These are phyloP conservation scores for Psittacara wagleri DNA, from an alignment of 2,113 vertebrate species.

Conservation along the genomic window DNA sequence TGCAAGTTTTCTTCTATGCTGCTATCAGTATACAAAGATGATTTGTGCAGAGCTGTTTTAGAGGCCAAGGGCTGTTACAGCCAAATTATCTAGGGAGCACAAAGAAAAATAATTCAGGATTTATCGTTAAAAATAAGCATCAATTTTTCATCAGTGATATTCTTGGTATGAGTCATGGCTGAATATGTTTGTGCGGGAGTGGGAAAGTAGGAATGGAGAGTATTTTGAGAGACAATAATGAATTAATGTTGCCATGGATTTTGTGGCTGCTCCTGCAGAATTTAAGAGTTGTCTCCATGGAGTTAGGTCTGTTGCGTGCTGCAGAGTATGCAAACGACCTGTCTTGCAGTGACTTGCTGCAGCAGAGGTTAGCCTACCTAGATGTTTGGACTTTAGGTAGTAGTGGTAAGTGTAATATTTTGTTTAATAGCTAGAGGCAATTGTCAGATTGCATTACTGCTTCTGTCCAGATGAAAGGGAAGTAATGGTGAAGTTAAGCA, in stretches of 20 bases:
- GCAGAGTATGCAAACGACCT: neutral
- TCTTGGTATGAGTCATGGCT: slow-evolving; percentile 21
- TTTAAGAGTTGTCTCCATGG: neutral
- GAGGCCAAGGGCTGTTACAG: neutral
- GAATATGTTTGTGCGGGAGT: neutral
- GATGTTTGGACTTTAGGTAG: neutral
- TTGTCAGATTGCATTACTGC: neutral
- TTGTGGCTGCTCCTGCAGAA: neutral
- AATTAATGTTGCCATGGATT: slow-evolving; percentile 56
- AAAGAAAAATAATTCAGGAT: slow-evolving; percentile 4
- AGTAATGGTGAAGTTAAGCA: neutral
- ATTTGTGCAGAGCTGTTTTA: neutral
- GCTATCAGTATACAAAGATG: neutral
- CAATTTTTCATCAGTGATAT: slow-evolving; percentile 17
- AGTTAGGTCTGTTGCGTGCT: neutral
- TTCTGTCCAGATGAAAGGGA: neutral
- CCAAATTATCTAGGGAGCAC: neutral
- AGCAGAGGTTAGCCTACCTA: neutral
- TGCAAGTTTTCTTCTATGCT: neutral
- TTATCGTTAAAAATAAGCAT: slow-evolving; percentile 44
- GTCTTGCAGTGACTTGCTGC: neutral
- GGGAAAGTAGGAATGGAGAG: neutral
- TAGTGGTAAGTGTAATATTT: neutral
- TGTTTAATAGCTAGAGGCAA: neutral
- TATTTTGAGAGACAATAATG: slow-evolving; percentile 30